Base-by-base conservation (phyloP, 2,113 vertebrate genomes). In the Salvelinus alpinus region DNA sequence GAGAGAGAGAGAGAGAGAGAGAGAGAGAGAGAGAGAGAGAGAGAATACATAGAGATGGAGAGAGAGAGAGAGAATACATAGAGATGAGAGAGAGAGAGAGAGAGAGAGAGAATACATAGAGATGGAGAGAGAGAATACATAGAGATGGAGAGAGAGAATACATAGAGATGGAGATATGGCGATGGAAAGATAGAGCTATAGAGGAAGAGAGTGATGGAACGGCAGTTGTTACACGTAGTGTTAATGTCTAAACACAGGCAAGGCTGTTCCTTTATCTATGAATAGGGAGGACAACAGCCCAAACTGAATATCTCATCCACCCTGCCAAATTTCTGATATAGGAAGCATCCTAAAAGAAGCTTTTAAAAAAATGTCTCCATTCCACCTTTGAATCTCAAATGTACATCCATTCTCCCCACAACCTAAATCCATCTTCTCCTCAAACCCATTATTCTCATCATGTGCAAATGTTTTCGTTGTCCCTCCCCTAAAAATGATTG, bases 131-230 rank as follows among this genome's bases (percentile, higher is more conserved):
- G 31, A 31, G 29, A 31, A 0, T 29, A 34, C 83, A 74, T 75
- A 59, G 80, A 82, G 77, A 82, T 78, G 78, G 83, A 84, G 84
- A 86, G 84, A 73, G 54, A 88, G 85, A 87, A 22, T 31, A 31
- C 31, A 51, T 8, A 51, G 48, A 51, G 14, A 51, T 8, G 9
- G 2, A 51, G 48, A 51, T 13, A 72, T 69, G 71, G 73, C 78
- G 74, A 91, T 82, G 67, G 82, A 88, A 84, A 81, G 83, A 90
- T 77, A 82, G 65, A 80, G 62, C 57, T 44, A 79, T 80, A 75
- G 71, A 71, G 77, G 64, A 64, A 18, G 71, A 24, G 16, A 75
- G 64, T 44, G 80, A 80, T 29, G 20, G 72, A 74, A n/a, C 27
- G 38, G 31, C 47, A 74, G 72, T 12, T 3, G 72, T 54, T 71